Base-by-base conservation (phyloP, 2,888 invertebrate genomes). In the Notodonta ziczac region DNA sequence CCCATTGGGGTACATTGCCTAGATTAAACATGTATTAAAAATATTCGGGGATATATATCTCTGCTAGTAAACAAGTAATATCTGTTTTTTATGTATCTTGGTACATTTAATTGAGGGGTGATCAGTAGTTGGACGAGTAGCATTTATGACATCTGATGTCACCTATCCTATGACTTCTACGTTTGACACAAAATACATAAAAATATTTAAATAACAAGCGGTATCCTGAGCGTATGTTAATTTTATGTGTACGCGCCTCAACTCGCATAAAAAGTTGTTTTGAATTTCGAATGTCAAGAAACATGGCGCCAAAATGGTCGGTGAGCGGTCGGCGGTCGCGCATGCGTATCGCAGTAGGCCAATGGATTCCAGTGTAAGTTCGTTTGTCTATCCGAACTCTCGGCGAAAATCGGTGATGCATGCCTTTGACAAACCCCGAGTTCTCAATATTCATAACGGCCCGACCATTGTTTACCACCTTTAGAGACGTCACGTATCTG, bases 381-480 rank as follows among this genome's bases (percentile, higher is more conserved):
- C 82, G 80, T 82, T 73, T 72, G 76, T 72, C 70, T 65, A 70
- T 67, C 61, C 67, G 67, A 80, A 82, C 78, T 76, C 75, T 83
- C 81, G 78, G 85, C 78, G 81, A 89, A 90, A 89, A 87, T 86
- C 78, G 76, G 78, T 79, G 76, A 83, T 77, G 81, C 82, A 77
- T 85, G 80, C 81, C 73, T 80, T 82, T 83, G 82, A 80, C 78
- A 86, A 86, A 85, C 84, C 84, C 84, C 75, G 76, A 84, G 83
- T 73, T 85, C 84, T 91, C 87, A 88, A 90, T 90, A 92, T 90
- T 90, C 89, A 90, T 92, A 92, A 90, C 92, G 90, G 90, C 73
- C 81, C 72, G 51, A 68, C 86, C 82, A 90, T 91, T 90, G 91
- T 92, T 90, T 89, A 84, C 87, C 86, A 87, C 84, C 84, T 82